Conservation (phyloP, 2,113 vertebrate genomes). For the Pachyramphus minor region DNA sequence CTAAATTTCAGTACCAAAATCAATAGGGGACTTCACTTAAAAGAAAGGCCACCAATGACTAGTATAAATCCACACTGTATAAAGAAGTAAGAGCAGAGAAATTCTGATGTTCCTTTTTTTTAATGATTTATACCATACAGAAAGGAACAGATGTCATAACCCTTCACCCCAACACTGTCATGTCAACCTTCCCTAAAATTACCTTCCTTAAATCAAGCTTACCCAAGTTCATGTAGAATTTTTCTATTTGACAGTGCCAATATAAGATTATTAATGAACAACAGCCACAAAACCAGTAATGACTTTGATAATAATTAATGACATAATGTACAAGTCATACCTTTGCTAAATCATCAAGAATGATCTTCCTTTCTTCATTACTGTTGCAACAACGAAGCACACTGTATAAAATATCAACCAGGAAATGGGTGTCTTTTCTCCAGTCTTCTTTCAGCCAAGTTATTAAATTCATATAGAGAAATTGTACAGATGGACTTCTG, state of each 20-base stretch:
- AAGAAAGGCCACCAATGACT: background rate
- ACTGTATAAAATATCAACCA: constrained; percentile 94
- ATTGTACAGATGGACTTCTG: constrained; percentile 81
- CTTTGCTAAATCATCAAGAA: constrained; percentile 85
- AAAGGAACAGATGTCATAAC: background rate
- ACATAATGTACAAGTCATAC: constrained; percentile 54
- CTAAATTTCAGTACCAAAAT: background rate
- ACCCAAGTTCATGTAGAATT: background rate
- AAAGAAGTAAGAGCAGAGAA: background rate
- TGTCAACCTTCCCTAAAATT: background rate
- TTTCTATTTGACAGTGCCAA: background rate
- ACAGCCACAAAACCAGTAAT: background rate
- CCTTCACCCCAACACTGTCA: background rate
- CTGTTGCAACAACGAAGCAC: constrained; percentile 82
- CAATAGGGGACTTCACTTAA: background rate
- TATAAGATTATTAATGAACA: background rate
- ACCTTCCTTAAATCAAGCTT: background rate
- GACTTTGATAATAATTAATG: background rate
- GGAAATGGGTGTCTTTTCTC: constrained; percentile 74
- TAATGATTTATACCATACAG: background rate
- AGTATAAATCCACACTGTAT: background rate
- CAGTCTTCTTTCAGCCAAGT: constrained; percentile 84
- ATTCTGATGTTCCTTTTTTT: background rate
- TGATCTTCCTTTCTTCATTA: constrained; percentile 75
- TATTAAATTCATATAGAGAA: constrained; percentile 82